phyloP scores from a whole-genome alignment of 2,888 invertebrate genomes.

The Diarsia brunnea region DNA sequence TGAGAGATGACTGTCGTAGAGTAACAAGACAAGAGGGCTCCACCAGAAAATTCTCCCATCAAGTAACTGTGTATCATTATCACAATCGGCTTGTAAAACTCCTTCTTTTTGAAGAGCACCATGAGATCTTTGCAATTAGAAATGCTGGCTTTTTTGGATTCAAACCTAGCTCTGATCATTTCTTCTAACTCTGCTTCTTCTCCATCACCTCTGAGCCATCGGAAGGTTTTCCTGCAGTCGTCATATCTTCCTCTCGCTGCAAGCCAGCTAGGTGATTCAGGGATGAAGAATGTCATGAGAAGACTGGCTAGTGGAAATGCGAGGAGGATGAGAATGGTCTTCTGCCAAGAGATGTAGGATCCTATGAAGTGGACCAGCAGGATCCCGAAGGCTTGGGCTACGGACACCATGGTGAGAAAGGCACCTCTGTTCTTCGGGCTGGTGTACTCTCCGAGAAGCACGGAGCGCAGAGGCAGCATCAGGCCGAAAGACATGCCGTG shows the following conservation, averaged over 20 bases:
- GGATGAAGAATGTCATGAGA: conserved; percentile 79
- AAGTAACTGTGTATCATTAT: conserved; percentile 91
- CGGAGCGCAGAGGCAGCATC: conserved; percentile 84
- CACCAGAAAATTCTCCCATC: conserved; percentile 92
- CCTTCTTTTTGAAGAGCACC: conserved; percentile 75
- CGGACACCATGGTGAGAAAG: conserved; percentile 90
- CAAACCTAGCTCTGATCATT: conserved; percentile 77
- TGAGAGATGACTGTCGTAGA: conserved; percentile 90
- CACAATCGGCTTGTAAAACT: conserved; percentile 90
- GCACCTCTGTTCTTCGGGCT: conserved; percentile 91
- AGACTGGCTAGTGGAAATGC: conserved; percentile 86
- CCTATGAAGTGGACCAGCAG: conserved; percentile 92
- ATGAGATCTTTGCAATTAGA: conserved; percentile 52
- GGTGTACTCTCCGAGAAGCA: conserved; percentile 90
- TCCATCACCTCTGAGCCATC: conserved; percentile 90
- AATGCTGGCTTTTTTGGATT: conserved; percentile 60
- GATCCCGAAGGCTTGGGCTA: conserved; percentile 91
- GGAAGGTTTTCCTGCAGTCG: conserved; percentile 89
- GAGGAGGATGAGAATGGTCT: conserved; percentile 87
- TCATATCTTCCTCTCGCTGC: conserved; percentile 88
- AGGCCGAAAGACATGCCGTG: conserved; percentile 89
- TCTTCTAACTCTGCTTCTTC: conserved; percentile 82
- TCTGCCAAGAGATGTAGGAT: conserved; percentile 90
- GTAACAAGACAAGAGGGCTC: conserved; percentile 92
- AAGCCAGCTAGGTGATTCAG: conserved; percentile 93